Conservation (phyloP, 2,113 vertebrate species). For the Neogobius melanostomus region DNA sequence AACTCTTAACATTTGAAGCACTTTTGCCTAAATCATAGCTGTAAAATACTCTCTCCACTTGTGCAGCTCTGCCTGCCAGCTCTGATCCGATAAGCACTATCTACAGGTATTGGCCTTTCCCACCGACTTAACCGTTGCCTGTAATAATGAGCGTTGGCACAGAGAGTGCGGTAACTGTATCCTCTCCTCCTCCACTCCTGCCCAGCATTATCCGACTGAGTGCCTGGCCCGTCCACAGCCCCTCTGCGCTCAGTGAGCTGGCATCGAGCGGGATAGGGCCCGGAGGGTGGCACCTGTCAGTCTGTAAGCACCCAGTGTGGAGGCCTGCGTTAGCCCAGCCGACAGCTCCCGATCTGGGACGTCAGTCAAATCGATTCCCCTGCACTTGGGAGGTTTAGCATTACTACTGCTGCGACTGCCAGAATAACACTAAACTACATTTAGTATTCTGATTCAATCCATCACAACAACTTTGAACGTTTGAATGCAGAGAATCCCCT, state of each 20-base stretch:
- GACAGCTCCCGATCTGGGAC: conserved; percentile 54
- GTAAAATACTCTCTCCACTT: not conserved
- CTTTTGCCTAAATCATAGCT: no score
- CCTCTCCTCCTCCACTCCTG: conserved; percentile 44
- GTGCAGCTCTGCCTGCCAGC: not conserved
- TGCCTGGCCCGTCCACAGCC: conserved; percentile 46
- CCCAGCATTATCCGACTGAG: conserved; percentile 53
- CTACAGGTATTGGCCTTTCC: not conserved
- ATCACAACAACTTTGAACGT: no score
- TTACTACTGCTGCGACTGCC: not conserved
- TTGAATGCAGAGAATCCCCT: no score
- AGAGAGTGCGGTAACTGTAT: conserved; percentile 48
- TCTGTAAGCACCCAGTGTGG: conserved; percentile 60
- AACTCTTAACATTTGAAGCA: no score
- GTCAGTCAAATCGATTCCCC: conserved; percentile 41
- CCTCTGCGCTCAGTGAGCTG: conserved; percentile 34
- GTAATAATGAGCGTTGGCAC: conserved; percentile 35
- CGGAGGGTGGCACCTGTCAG: conserved; percentile 65
- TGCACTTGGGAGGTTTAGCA: conserved; percentile 14
- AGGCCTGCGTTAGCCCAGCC: conserved; percentile 67
- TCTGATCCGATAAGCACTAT: not conserved
- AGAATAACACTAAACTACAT: not conserved
- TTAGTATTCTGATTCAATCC: no score
- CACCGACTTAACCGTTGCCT: conserved; percentile 15
- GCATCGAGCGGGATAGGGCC: conserved; percentile 34